Base-by-base conservation (phyloP, 2,888 invertebrate species). In the Drosophila nigritarsus region DNA sequence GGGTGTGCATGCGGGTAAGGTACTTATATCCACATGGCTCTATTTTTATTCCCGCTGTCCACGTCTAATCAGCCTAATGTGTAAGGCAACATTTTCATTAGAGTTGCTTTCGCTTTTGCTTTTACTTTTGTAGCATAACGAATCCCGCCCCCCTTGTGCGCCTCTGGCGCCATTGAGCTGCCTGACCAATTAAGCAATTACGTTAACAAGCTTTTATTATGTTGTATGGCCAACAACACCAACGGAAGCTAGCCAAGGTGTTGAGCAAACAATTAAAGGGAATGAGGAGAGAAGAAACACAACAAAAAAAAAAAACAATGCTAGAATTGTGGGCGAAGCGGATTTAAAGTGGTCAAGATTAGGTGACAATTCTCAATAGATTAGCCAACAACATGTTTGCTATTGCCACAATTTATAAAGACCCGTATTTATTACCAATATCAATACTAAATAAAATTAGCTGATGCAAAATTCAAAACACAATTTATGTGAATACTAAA, bases 141-240 rank as follows among this genome's bases (percentile, higher is more conserved):
- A 48, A 42, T 48, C 18, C 45, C 13, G 11, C 29, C 30, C 38
- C 24, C 34, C 20, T 38, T 20, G 18, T 18, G 9, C 45, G 15
- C n/a, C 13, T n/a, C 30, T 15, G 32, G 50, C 24, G 45, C 61
- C 54, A 29, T 18, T 36, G 62, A 51, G 42, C 61, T 53, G 45
- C 54, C 56, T 71, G 76, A 81, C 80, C 88, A 87, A 87, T 87
- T 87, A 87, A 90, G 90, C 86, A 87, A 90, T 87, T 87, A 87
- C 78, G 79, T 71, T 88, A 87, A 90, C 87, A 86, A 88, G 87
- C 88, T 85, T 84, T 89, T 88, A 87, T 90, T 87, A 81, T 83
- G 79, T 78, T 82, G 83, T 58, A 75, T 69, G 73, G 73, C 55
- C 51, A 65, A 48, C 53, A 58, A 60, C 42, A 15, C 62, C 60